Conservation (phyloP, 2,888 invertebrate genomes). For the Andrena minutula region DNA sequence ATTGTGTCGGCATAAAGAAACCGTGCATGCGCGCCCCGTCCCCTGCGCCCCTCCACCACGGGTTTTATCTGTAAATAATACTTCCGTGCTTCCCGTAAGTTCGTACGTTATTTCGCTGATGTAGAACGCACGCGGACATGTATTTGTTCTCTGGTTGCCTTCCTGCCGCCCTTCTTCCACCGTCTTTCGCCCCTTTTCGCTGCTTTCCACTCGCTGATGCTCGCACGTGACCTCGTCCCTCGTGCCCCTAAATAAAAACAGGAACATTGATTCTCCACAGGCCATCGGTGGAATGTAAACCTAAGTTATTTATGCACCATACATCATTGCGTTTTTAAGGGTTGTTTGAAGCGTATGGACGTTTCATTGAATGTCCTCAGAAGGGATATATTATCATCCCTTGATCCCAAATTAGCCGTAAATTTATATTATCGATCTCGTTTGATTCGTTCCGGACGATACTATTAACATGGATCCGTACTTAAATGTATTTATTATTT, state of each 20-base stretch:
- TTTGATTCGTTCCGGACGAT: too few relatives aligned
- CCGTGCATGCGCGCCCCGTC: slow-evolving; percentile 48
- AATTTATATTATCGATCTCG: too few relatives aligned
- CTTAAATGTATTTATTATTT: too few relatives aligned
- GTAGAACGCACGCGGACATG: slow-evolving; percentile 30
- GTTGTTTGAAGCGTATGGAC: not conserved
- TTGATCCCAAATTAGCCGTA: too few relatives aligned
- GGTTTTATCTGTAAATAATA: slow-evolving; percentile 69
- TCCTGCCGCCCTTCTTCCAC: slow-evolving; percentile 5
- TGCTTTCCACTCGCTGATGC: not conserved
- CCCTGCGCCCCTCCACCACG: slow-evolving; percentile 4
- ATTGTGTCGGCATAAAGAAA: slow-evolving; percentile 66
- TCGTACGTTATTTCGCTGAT: slow-evolving; percentile 61
- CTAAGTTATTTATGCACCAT: slow-evolving; percentile 42
- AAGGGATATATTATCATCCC: slow-evolving; percentile 4
- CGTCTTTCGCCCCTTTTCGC: not conserved
- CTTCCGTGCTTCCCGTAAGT: slow-evolving; percentile 60
- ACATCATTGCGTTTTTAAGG: slow-evolving; percentile 32
- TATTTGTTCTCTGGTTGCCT: slow-evolving; percentile 6
- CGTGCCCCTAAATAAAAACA: slow-evolving; percentile 10
- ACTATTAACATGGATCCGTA: too few relatives aligned
- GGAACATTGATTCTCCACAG: not conserved
- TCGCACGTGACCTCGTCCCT: not conserved
- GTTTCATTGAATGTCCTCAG: slow-evolving; percentile 33
- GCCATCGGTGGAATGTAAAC: slow-evolving; percentile 24